phyloP scores from a whole-genome alignment of 2,113 vertebrate species.

The Oreotragus oreotragus region DNA sequence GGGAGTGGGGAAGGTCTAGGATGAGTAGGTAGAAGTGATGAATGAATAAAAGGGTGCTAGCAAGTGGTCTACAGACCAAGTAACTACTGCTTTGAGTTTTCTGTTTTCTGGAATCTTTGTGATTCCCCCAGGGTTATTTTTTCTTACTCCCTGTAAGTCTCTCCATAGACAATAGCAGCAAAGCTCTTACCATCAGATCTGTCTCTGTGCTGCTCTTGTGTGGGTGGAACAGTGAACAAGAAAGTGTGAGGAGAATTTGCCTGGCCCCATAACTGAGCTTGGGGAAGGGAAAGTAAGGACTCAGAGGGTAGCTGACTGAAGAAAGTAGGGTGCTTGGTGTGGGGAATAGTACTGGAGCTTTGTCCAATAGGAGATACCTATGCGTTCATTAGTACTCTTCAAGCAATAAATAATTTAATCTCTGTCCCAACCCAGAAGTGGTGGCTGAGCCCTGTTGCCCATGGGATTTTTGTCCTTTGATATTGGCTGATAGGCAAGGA shows the following conservation, averaged over 20 bases:
- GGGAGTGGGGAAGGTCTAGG: background rate
- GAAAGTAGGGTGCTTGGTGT: background rate
- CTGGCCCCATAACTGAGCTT: conserved; percentile 20
- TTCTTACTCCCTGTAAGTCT: background rate
- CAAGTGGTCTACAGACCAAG: conserved; percentile 9
- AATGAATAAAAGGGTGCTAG: conserved; percentile 24
- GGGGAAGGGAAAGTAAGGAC: conserved; percentile 36
- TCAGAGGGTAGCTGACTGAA: background rate
- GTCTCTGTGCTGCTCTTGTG: background rate
- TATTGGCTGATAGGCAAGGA: conserved; percentile 22
- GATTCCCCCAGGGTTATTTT: conserved; percentile 23
- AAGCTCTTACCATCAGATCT: conserved; percentile 32
- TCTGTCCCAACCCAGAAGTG: background rate
- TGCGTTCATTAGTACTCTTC: background rate
- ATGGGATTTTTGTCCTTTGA: conserved; percentile 5
- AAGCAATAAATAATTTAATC: conserved; percentile 10
- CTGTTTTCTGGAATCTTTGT: conserved; percentile 42
- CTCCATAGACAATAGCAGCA: background rate
- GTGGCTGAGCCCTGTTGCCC: background rate
- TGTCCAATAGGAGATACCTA: background rate
- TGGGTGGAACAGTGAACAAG: background rate
- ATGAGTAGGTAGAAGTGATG: conserved; percentile 30
- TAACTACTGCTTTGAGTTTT: conserved; percentile 32
- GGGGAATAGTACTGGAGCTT: background rate
- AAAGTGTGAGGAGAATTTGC: conserved; percentile 11